phyloP scores from a whole-genome alignment of 1,140 invertebrate genomes.

The Drosophila lowei region DNA sequence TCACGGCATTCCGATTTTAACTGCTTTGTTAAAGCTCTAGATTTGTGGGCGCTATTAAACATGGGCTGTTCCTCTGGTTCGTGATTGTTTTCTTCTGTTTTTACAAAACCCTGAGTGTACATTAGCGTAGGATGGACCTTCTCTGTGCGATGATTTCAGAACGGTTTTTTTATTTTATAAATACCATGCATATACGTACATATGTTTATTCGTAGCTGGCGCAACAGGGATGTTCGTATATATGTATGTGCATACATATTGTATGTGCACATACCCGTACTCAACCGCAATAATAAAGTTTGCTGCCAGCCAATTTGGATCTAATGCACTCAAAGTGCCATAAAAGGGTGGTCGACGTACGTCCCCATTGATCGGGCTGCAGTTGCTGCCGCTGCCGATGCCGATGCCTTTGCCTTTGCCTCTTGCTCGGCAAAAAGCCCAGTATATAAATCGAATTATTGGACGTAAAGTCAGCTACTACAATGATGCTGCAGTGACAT shows the following conservation, averaged over 20 bases:
- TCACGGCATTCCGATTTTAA: no score
- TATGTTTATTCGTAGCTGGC: no score
- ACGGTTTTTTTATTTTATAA: no score
- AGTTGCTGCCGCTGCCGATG: background rate
- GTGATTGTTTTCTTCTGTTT: no score
- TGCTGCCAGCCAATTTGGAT: constrained; percentile 60
- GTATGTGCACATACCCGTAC: constrained; percentile 8
- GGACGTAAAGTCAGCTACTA: constrained; percentile 39
- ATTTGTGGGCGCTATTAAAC: background rate
- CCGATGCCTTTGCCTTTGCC: background rate
- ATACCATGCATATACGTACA: no score
- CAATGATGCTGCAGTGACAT: constrained; percentile 2
- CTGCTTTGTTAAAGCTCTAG: no score
- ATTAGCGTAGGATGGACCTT: no score
- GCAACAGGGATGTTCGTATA: background rate
- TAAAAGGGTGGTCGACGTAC: constrained; percentile 30
- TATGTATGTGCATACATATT: background rate
- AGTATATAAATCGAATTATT: constrained; percentile 64
- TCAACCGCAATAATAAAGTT: constrained; percentile 61
- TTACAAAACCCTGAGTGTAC: background rate
- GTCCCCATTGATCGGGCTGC: constrained; percentile 39
- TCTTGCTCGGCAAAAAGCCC: constrained; percentile 40
- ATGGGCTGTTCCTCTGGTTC: no score
- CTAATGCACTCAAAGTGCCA: constrained; percentile 66
- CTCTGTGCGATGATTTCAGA: no score